phyloP scores from a whole-genome alignment of 2,113 vertebrate genomes.

The Odobenus rosmarus region DNA sequence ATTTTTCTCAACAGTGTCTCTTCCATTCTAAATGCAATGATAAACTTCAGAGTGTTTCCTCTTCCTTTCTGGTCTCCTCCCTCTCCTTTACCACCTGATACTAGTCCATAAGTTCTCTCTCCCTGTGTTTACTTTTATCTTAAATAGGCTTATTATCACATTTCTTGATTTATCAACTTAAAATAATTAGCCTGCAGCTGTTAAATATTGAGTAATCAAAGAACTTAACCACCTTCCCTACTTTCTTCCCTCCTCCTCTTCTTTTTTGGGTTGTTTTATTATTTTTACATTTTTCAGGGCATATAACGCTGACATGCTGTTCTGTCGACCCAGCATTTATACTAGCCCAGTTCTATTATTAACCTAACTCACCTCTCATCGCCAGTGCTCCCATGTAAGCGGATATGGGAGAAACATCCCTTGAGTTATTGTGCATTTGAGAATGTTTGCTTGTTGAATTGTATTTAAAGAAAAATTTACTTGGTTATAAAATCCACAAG shows the following conservation, averaged over 20 bases:
- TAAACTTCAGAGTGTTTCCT: background rate
- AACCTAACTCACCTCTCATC: background rate
- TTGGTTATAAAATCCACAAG: background rate
- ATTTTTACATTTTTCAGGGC: background rate
- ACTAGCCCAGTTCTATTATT: background rate
- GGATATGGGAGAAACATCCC: background rate
- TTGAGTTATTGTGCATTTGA: background rate
- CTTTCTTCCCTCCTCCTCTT: accelerated
- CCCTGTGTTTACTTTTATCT: background rate
- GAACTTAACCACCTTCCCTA: background rate
- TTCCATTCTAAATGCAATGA: background rate
- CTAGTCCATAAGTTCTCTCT: background rate
- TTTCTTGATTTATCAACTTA: background rate
- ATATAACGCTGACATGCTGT: background rate
- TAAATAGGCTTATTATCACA: background rate
- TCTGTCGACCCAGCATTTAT: background rate
- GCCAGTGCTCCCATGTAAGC: background rate
- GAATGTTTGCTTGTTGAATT: background rate
- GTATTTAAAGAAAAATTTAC: background rate
- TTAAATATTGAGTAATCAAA: background rate
- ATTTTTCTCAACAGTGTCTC: background rate
- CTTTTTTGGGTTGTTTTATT: background rate
- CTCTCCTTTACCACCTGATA: background rate
- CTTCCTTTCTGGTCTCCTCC: background rate
- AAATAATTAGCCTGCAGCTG: background rate